These are phyloP conservation scores for Spodoptera picta DNA, from an alignment of 2,888 invertebrate genomes.

Conservation along the genomic window DNA sequence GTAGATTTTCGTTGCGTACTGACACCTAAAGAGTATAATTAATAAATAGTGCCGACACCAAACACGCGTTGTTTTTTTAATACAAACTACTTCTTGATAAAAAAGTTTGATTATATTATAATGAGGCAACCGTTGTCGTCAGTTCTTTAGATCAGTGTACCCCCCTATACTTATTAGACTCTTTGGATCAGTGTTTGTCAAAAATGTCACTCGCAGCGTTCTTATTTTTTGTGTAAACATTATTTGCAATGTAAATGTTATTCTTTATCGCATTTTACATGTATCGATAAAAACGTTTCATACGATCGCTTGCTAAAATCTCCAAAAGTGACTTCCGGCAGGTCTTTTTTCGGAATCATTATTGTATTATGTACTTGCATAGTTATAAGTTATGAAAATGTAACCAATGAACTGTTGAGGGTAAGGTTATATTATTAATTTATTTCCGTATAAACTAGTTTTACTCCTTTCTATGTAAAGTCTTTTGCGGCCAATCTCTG, in stretches of 20 bases:
- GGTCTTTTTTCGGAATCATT: constrained; percentile 34
- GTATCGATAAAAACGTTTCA: not conserved
- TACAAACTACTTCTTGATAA: too few species aligned
- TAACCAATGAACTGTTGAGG: not conserved
- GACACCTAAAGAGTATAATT: too few species aligned
- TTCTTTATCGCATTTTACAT: not conserved
- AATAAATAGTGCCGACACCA: too few species aligned
- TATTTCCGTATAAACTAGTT: too few species aligned
- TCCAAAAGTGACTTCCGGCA: constrained; percentile 35
- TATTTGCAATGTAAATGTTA: not conserved
- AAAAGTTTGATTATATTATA: too few species aligned
- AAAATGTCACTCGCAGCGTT: constrained; percentile 5
- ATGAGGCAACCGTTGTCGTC: too few species aligned
- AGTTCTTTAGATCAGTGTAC: not conserved
- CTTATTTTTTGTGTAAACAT: constrained; percentile 1
- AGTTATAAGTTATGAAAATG: constrained; percentile 16
- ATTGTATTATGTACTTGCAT: constrained; percentile 29
- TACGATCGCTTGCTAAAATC: constrained; percentile 1
- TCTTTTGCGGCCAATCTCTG: too few species aligned
- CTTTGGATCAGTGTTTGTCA: constrained; percentile 1
- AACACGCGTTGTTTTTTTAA: too few species aligned
- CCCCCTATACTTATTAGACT: too few species aligned
- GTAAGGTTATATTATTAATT: constrained; percentile 4
- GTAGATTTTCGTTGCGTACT: too few species aligned
- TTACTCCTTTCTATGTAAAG: too few species aligned